Conservation (phyloP, 2,888 invertebrate genomes). For the Eristalis intricaria region DNA sequence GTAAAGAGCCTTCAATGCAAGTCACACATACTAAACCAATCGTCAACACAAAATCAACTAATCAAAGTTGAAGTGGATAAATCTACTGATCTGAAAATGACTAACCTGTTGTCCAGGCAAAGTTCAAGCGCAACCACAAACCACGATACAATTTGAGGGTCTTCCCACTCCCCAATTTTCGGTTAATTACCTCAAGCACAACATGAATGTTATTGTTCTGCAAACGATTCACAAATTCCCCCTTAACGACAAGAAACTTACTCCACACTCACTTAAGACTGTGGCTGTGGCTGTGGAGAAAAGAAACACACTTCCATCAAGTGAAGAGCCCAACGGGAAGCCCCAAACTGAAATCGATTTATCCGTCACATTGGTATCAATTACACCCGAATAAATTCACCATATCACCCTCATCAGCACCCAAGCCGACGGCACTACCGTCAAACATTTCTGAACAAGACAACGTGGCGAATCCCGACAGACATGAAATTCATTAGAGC, state of each 20-base stretch:
- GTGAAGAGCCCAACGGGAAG: not conserved
- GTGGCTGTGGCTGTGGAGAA: not conserved
- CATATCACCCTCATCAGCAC: not conserved
- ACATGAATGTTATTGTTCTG: not conserved
- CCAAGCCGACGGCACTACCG: not conserved
- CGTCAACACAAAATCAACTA: too few species aligned
- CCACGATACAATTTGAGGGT: not conserved
- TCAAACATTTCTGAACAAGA: not conserved
- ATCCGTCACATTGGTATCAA: conserved; percentile 32
- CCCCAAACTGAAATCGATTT: conserved; percentile 25
- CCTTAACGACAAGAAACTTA: not conserved
- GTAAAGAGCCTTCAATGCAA: too few species aligned
- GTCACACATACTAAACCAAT: too few species aligned
- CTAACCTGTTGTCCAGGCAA: not conserved
- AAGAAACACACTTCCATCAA: not conserved
- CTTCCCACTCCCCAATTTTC: not conserved
- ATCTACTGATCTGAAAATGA: not conserved
- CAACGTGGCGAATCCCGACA: conserved; percentile 6
- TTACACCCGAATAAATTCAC: conserved; percentile 32
- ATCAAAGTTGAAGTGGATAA: not conserved
- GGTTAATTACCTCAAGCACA: not conserved
- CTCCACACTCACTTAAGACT: not conserved
- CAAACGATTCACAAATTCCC: conserved; percentile 8
- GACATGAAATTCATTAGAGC: conserved; percentile 44
- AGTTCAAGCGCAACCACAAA: not conserved